Evolutionary conservation across 2,888 invertebrate species (phyloP).

Genomic region (Acrocera orbiculus): DNA sequence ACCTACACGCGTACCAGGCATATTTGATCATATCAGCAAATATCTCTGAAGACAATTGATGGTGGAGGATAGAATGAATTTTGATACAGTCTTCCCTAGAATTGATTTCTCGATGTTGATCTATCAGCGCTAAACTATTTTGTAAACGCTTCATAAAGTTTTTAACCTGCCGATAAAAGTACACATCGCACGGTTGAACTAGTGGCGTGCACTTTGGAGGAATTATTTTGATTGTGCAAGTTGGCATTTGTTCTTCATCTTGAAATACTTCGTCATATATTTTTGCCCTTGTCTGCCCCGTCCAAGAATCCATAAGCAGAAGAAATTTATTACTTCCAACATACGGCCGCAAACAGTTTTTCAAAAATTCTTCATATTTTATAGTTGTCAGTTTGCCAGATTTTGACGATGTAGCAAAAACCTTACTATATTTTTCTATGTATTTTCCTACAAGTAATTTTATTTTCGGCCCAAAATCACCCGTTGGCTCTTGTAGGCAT

Average conservation of each 20-base stretch:
- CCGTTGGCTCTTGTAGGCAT: slow-evolving; percentile 2
- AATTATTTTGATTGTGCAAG: neutral
- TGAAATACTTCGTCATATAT: slow-evolving; percentile 3
- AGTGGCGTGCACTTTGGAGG: slow-evolving; percentile 1
- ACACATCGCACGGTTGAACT: slow-evolving; percentile 1
- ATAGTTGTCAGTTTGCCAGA: slow-evolving; percentile 2
- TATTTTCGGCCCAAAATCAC: neutral
- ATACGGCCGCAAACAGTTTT: slow-evolving; percentile 1
- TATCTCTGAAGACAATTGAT: neutral
- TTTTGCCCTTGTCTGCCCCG: slow-evolving; percentile 2
- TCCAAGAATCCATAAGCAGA: slow-evolving; percentile 2
- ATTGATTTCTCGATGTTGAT: neutral
- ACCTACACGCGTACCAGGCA: neutral
- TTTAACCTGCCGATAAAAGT: neutral
- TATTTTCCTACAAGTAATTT: neutral
- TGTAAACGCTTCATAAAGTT: neutral
- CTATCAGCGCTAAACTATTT: neutral
- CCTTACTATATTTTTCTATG: slow-evolving; percentile 3
- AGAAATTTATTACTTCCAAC: slow-evolving; percentile 4
- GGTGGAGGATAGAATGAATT: slow-evolving; percentile 1
- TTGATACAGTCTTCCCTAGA: slow-evolving; percentile 1
- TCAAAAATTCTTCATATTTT: neutral
- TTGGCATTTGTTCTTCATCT: slow-evolving; percentile 3
- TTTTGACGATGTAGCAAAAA: slow-evolving; percentile 4
- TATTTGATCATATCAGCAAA: neutral